Conservation (phyloP, 1,140 invertebrate genomes). For the Papilio polytes region DNA sequence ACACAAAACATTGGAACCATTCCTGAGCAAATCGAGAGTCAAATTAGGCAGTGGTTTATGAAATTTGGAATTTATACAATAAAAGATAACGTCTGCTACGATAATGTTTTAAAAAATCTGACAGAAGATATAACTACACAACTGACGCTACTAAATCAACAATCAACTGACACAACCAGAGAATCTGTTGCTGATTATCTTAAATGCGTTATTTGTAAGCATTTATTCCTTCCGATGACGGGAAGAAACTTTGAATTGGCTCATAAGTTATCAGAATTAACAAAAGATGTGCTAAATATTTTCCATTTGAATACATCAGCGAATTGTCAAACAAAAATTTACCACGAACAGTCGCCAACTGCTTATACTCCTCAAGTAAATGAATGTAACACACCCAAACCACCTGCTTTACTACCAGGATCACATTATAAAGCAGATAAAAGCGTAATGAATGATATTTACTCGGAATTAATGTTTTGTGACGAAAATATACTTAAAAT, state of each 20-base stretch:
- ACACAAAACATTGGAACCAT: neutral
- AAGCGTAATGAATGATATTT: slow-evolving; percentile 29
- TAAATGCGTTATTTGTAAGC: slow-evolving; percentile 19
- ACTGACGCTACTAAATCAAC: neutral
- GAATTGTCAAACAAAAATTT: neutral
- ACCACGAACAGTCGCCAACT: neutral
- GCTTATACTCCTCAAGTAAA: neutral
- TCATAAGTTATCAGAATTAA: slow-evolving; percentile 4
- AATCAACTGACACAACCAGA: neutral
- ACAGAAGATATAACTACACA: slow-evolving; percentile 26
- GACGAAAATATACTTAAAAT: slow-evolving; percentile 30
- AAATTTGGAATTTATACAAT: slow-evolving; percentile 18
- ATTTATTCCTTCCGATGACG: slow-evolving; percentile 3
- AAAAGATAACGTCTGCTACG: slow-evolving; percentile 1
- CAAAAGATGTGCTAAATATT: neutral
- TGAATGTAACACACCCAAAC: neutral
- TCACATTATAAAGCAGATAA: slow-evolving; percentile 18
- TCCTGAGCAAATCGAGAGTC: neutral
- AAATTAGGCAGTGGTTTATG: slow-evolving; percentile 15
- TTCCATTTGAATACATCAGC: too few relatives aligned
- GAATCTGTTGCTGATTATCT: slow-evolving; percentile 6
- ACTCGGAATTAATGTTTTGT: slow-evolving; percentile 12
- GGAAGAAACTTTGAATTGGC: slow-evolving; percentile 20
- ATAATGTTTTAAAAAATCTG: slow-evolving; percentile 17
- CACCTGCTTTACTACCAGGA: neutral